Evolutionary conservation across 2,888 invertebrate species (phyloP).

Genomic region (Itoplectis maculator): DNA sequence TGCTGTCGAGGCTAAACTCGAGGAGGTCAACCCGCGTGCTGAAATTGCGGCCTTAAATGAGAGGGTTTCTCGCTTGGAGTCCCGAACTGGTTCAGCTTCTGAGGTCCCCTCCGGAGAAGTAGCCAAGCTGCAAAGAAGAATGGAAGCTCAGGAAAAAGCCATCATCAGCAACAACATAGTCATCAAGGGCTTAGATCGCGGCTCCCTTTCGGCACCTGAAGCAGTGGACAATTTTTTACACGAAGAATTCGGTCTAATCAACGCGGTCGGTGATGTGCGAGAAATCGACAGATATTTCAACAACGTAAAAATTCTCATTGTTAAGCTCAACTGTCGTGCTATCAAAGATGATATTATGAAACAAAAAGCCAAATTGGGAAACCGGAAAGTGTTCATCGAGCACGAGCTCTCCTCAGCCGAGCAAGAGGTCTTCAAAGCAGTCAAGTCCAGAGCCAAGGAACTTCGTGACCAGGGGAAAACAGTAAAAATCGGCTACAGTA

Average conservation of each 20-base stretch:
- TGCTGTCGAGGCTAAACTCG: not conserved
- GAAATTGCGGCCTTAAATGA: slow-evolving; percentile 15
- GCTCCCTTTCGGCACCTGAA: not conserved
- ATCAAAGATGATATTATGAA: slow-evolving; percentile 39
- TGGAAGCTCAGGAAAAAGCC: slow-evolving; percentile 8
- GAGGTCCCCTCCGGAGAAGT: not conserved
- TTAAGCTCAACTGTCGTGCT: not conserved
- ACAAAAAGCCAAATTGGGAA: slow-evolving; percentile 32
- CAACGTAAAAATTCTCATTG: slow-evolving; percentile 8
- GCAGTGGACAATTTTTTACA: not conserved
- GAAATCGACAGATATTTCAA: not conserved
- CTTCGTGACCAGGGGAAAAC: slow-evolving; percentile 17
- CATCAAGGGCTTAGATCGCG: slow-evolving; percentile 4
- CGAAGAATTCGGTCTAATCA: not conserved
- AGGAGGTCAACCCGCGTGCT: not conserved
- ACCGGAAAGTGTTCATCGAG: slow-evolving; percentile 37
- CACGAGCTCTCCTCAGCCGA: slow-evolving; percentile 31
- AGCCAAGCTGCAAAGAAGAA: not conserved
- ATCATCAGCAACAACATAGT: not conserved
- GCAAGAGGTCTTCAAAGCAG: slow-evolving; percentile 15
- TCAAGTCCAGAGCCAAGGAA: slow-evolving; percentile 24
- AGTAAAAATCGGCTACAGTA: slow-evolving; percentile 5
- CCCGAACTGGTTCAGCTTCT: not conserved
- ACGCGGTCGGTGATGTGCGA: not conserved
- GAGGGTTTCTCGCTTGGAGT: not conserved